Evolutionary conservation across 1,140 invertebrate species (phyloP).

Genomic region (Pseudomyrmex sp.): DNA sequence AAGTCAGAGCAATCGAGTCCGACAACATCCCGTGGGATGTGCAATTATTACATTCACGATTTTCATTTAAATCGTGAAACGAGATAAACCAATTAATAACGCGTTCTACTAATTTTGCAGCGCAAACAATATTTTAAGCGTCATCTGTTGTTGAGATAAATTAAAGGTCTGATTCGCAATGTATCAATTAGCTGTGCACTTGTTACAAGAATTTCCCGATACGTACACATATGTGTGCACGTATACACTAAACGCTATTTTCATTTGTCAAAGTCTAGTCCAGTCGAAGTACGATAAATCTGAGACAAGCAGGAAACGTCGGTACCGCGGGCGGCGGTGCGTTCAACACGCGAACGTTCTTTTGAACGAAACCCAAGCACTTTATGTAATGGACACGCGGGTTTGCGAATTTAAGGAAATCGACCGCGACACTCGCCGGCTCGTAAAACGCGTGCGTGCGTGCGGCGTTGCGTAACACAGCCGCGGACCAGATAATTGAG

Average conservation of each 20-base stretch:
- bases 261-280: conserved; percentile 20
- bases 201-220: neutral
- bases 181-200: neutral
- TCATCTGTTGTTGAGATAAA: neutral
- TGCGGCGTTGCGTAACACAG: conserved; percentile 39
- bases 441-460: neutral
- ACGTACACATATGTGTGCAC: neutral
- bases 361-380: conserved; percentile 1
- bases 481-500: conserved; percentile 55
- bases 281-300: conserved; percentile 23
- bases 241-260: neutral
- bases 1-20: no score
- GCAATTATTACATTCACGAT: no score
- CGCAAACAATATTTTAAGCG: neutral
- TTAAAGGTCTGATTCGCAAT: neutral
- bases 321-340: neutral
- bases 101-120: neutral
- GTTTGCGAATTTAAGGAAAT: conserved; percentile 13
- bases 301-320: neutral
- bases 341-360: neutral
- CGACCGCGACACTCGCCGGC: neutral
- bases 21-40: no score
- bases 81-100: neutral
- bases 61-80: neutral
- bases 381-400: conserved; percentile 6